These are phyloP conservation scores for Macroramphosus scolopax DNA, from an alignment of 2,797 vertebrate genomes.

Conservation along the genomic window DNA sequence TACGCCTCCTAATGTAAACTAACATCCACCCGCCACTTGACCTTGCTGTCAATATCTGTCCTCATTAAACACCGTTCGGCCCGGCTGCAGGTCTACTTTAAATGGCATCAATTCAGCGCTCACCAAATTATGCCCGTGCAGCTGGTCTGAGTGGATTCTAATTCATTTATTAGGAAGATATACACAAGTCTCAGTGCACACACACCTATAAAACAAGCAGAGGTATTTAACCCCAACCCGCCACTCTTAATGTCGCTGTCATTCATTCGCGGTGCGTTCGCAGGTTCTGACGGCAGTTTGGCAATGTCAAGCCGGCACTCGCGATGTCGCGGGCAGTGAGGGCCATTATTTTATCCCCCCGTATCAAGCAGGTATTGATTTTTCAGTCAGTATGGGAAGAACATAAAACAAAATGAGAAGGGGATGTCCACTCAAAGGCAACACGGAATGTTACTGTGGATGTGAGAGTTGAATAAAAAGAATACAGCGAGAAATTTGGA, in stretches of 20 bases:
- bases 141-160: constrained; percentile 33
- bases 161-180: constrained; percentile 66
- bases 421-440: constrained; percentile 53
- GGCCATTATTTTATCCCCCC: constrained; percentile 59
- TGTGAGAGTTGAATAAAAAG: too few species aligned
- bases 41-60: constrained; percentile 72
- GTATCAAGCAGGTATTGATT: constrained; percentile 71
- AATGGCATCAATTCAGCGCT: constrained; percentile 69
- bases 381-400: constrained; percentile 63
- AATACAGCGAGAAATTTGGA: too few species aligned
- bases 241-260: constrained; percentile 66
- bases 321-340: constrained; percentile 52
- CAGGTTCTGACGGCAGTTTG: constrained; percentile 71
- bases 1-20: constrained; percentile 67
- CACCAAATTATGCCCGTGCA: constrained; percentile 60
- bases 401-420: constrained; percentile 65
- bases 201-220: constrained; percentile 71
- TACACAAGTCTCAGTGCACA: constrained; percentile 40
- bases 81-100: constrained; percentile 65
- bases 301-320: constrained; percentile 47
- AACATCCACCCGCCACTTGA: constrained; percentile 70
- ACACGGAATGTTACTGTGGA: too few species aligned
- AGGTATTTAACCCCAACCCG: constrained; percentile 57
- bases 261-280: constrained; percentile 66
- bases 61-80: constrained; percentile 72